phyloP scores from a whole-genome alignment of 2,797 vertebrate species.

The Triplophysa bombifrons region DNA sequence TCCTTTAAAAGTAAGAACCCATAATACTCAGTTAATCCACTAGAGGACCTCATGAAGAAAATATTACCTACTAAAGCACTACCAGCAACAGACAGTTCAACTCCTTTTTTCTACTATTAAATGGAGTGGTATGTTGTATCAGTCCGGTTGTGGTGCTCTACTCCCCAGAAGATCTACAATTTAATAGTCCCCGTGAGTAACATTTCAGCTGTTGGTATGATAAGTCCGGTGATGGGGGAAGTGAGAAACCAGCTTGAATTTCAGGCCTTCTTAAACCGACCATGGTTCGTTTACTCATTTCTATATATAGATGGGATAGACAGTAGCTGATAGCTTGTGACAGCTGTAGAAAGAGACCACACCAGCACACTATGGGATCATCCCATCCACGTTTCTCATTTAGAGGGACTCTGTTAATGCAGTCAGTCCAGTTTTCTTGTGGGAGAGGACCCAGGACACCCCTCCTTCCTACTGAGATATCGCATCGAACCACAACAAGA shows the following conservation, averaged over 20 bases:
- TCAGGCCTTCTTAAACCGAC: conserved; percentile 72
- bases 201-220: conserved; percentile 78
- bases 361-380: conserved; percentile 53
- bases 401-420: conserved; percentile 57
- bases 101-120: neutral
- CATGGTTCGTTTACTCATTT: conserved; percentile 69
- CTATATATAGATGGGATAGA: conserved; percentile 83
- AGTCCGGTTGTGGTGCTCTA: neutral
- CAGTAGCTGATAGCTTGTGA: conserved; percentile 70
- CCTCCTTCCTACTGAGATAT: conserved; percentile 52
- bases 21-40: neutral
- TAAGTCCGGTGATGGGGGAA: conserved; percentile 57
- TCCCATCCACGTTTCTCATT: conserved; percentile 53
- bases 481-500: conserved; percentile 66
- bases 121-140: neutral
- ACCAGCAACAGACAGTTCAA: neutral
- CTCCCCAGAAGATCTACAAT: conserved; percentile 3
- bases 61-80: neutral
- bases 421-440: conserved; percentile 61
- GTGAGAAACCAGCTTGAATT: conserved; percentile 63
- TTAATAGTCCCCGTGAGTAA: conserved; percentile 43
- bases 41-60: neutral
- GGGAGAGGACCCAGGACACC: conserved; percentile 50
- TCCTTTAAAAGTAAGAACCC: neutral
- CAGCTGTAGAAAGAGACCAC: conserved; percentile 77